Base-by-base conservation (phyloP, 2,888 invertebrate species). In the Alloscopus bannaensis region DNA sequence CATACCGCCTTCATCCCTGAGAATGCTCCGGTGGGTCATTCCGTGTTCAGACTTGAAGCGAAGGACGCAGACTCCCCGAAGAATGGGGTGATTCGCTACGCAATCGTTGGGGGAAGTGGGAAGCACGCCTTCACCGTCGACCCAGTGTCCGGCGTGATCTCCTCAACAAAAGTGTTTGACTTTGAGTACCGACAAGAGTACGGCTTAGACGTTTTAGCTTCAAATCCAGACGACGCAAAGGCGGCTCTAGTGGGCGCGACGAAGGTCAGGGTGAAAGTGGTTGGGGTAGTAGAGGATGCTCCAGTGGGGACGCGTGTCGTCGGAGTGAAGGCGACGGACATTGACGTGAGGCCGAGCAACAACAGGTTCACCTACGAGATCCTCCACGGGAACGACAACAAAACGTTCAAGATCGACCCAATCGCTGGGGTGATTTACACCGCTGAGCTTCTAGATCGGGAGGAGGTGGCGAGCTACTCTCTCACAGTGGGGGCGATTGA, bases 341-440 rank as follows among this genome's bases (percentile, higher is more conserved):
- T 95, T 89, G 98, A 98, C 88, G 95, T 96, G 0, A 91, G 95
- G 0, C 93, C 94, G 16, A 95, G 95, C 87, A 96, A 97, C 87
- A 96, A 96, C 88, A 95, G 96, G 87, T 97, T 97, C 86, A 94
- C 94, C 76, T 97, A 95, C 87, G 95, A 96, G 0, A 95, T 97
- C 55, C 93, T 96, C 66, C 93, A 92, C 52, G 96, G 96, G 1
- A 96, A 96, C 87, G 89, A 90, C 0, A 94, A 94, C 68, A 94
- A 95, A 88, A 92, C 93, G 11, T 97, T 97, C 87, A 95, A 94
- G 88, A 93, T 97, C 28, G 95, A 97, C 89, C 94, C 95, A 0
- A 94, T 94, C 87, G 92, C 92, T 22, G 97, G 97, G 0, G 92
- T 94, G 86, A 93, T 97, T 65, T 94, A 88, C 1, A 88, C 95